A percentile compares a stretch with the other conserved stretches of the same genome.
These are phyloP conservation scores for Platorchestia sp. DNA, from an alignment of 1,140 invertebrate species.

Conservation along the genomic window DNA sequence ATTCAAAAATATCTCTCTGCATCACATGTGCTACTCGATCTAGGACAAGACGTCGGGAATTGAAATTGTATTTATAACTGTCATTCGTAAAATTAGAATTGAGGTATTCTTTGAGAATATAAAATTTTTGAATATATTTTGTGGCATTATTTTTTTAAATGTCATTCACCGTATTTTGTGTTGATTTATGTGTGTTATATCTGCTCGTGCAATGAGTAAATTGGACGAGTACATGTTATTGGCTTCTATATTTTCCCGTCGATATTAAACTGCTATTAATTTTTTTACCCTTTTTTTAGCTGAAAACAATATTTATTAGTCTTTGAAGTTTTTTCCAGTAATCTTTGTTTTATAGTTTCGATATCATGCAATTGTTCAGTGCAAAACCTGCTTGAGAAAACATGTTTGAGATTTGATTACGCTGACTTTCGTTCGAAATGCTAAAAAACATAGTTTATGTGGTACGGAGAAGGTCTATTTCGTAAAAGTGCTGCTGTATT, in stretches of 20 bases:
- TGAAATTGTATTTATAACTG: neutral
- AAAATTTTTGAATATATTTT: neutral
- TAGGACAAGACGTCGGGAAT: neutral
- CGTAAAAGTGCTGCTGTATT: neutral
- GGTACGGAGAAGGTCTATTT: neutral
- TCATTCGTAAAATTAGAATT: neutral
- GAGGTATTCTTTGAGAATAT: neutral
- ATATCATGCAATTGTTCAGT: neutral
- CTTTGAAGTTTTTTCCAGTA: neutral
- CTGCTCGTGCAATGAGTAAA: neutral
- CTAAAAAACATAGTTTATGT: neutral
- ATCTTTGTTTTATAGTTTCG: neutral
- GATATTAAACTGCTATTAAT: too few relatives aligned
- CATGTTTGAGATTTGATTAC: neutral
- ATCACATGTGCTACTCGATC: neutral
- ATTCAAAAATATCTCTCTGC: neutral
- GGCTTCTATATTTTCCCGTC: neutral
- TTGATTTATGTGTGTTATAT: neutral
- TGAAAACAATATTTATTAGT: too few relatives aligned
- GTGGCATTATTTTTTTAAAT: neutral
- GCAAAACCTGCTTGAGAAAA: neutral
- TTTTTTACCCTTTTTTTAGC: too few relatives aligned
- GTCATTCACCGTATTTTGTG: neutral
- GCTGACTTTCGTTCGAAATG: neutral
- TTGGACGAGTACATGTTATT: neutral